phyloP scores from a whole-genome alignment of 2,888 invertebrate species.

The Tetragonula carbonaria region DNA sequence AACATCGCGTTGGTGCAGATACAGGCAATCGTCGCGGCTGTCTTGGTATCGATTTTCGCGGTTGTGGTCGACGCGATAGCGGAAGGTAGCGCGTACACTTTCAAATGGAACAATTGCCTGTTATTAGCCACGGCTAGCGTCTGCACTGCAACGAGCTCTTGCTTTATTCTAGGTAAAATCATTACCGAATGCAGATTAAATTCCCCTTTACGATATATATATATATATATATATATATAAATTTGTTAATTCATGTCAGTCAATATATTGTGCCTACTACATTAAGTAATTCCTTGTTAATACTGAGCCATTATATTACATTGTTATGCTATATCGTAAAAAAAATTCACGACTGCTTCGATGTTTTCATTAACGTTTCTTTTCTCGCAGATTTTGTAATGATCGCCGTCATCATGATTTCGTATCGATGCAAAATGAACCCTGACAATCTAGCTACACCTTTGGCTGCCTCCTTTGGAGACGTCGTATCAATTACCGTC shows the following conservation, averaged over 20 bases:
- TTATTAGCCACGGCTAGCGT: slow-evolving; percentile 93
- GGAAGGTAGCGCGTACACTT: slow-evolving; percentile 84
- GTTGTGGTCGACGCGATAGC: slow-evolving; percentile 90
- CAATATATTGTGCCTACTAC: background rate
- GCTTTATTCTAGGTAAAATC: slow-evolving; percentile 92
- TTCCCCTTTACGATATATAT: background rate
- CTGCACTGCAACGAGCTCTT: slow-evolving; percentile 96
- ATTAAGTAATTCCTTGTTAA: too few species aligned
- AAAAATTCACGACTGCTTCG: background rate
- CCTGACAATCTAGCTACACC: slow-evolving; percentile 99
- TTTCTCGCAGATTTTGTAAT: slow-evolving; percentile 91
- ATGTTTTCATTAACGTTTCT: background rate
- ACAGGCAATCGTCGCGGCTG: slow-evolving; percentile 95
- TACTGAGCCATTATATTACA: background rate
- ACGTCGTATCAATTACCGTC: slow-evolving; percentile 95
- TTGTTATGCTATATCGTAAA: background rate
- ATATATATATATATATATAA: too few species aligned
- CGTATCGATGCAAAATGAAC: slow-evolving; percentile 93
- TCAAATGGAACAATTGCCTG: slow-evolving; percentile 90
- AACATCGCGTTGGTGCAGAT: slow-evolving; percentile 96
- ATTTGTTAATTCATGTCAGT: background rate
- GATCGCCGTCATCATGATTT: slow-evolving; percentile 94
- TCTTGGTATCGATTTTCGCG: slow-evolving; percentile 93
- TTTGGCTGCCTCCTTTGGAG: slow-evolving; percentile 97
- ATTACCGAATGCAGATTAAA: background rate